phyloP scores from a whole-genome alignment of 2,888 invertebrate species.

The Tenodera sinensis region DNA sequence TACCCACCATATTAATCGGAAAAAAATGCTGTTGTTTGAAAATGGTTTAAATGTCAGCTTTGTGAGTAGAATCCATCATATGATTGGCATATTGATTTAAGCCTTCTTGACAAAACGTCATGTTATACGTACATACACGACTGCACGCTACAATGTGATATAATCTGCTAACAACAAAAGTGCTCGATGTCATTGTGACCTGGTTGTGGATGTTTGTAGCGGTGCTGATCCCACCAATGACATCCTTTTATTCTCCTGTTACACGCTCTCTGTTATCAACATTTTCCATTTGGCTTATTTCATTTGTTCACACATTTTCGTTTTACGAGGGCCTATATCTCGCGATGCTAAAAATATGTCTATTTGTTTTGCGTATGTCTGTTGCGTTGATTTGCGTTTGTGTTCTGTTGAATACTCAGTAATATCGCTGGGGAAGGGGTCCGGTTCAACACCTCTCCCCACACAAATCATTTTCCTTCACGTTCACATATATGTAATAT shows the following conservation, averaged over 20 bases:
- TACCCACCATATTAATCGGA: not conserved
- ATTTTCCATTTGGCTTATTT: not conserved
- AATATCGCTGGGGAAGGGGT: no score
- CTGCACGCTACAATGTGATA: not conserved
- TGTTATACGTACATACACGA: not conserved
- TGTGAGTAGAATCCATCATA: not conserved
- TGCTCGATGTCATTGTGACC: not conserved
- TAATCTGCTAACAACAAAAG: not conserved
- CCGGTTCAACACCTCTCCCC: no score
- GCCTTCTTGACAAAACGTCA: not conserved
- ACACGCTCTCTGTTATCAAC: not conserved
- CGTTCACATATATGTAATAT: no score
- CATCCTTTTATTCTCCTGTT: not conserved
- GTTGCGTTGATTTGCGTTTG: not conserved
- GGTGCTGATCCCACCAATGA: not conserved
- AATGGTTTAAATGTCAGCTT: not conserved
- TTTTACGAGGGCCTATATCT: not conserved
- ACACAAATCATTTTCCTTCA: no score
- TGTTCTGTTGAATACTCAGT: no score
- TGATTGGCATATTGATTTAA: not conserved
- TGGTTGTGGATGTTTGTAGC: not conserved
- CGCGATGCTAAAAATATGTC: not conserved
- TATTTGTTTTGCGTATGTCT: not conserved
- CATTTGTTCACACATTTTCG: not conserved
- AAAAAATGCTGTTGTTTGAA: not conserved